These are phyloP conservation scores for Perizoma affinitatum DNA, from an alignment of 2,888 invertebrate species.

Conservation along the genomic window DNA sequence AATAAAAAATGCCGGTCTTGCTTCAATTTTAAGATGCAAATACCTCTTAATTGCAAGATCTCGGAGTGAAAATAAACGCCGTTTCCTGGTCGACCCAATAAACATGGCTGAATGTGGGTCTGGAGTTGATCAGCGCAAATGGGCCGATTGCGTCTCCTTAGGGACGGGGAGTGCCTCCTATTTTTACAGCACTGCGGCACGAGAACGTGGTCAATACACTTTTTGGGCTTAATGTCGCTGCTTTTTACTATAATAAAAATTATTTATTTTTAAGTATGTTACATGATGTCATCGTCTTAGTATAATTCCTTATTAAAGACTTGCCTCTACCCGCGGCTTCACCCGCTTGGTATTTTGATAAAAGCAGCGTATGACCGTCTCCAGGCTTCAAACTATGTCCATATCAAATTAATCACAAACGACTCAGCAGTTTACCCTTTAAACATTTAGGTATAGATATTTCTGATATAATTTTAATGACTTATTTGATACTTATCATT, in stretches of 20 bases:
- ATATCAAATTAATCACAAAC: too few species aligned
- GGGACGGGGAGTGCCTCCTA: conserved; percentile 54
- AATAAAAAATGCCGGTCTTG: background rate
- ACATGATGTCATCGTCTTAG: background rate
- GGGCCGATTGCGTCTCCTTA: conserved; percentile 51
- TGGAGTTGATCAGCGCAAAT: conserved; percentile 71
- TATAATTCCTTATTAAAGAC: too few species aligned
- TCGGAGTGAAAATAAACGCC: conserved; percentile 65
- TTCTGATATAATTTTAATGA: too few species aligned
- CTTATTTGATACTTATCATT: too few species aligned
- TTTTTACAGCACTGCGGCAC: conserved; percentile 69
- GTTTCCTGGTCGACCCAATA: conserved; percentile 74
- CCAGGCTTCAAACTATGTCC: too few species aligned
- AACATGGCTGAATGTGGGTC: conserved; percentile 64
- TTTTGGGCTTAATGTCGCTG: conserved; percentile 4
- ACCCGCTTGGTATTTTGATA: too few species aligned
- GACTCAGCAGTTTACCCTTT: too few species aligned
- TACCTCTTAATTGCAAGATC: conserved; percentile 31
- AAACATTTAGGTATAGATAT: too few species aligned
- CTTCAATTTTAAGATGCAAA: conserved; percentile 6
- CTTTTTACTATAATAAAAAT: too few species aligned
- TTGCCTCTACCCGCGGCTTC: too few species aligned
- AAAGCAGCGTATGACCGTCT: too few species aligned
- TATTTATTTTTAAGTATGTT: background rate
- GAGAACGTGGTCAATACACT: conserved; percentile 5